These are phyloP conservation scores for Plestiodon gilberti DNA, from an alignment of 2,113 vertebrate genomes.

Conservation along the genomic window DNA sequence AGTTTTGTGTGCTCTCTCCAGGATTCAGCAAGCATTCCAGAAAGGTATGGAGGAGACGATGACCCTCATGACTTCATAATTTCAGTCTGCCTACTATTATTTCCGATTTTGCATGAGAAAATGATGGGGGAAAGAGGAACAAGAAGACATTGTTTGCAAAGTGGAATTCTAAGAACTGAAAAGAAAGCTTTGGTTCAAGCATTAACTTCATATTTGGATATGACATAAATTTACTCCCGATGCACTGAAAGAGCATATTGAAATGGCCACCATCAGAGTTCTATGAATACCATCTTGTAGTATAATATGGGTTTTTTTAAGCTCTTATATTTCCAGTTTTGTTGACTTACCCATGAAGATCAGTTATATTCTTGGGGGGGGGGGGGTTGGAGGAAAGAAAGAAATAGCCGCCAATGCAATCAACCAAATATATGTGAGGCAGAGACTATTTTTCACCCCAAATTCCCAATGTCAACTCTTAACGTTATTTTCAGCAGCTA, in stretches of 20 bases:
- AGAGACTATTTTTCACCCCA: not conserved
- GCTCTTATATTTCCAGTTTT: not conserved
- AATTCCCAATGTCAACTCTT: not conserved
- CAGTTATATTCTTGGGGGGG: conserved; percentile 4
- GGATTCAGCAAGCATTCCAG: conserved; percentile 27
- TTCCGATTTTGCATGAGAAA: not conserved
- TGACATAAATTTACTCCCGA: not conserved
- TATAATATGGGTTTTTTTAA: not conserved
- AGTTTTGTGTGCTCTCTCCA: conserved; percentile 32
- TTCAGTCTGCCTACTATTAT: not conserved
- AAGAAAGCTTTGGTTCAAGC: not conserved
- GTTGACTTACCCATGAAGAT: not conserved
- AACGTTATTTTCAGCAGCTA: conserved; percentile 39
- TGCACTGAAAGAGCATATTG: not conserved
- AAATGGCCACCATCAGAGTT: not conserved
- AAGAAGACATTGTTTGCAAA: not conserved
- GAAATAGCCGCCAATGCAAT: conserved; percentile 12
- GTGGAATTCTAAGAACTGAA: not conserved
- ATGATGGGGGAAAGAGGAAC: not conserved
- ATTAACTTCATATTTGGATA: not conserved
- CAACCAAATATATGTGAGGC: accelerated
- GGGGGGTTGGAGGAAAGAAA: not conserved
- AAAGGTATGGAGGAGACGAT: not conserved
- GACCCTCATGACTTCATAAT: not conserved
- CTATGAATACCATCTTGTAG: not conserved